phyloP scores from a whole-genome alignment of 2,797 vertebrate species.

The Halcyon badia region DNA sequence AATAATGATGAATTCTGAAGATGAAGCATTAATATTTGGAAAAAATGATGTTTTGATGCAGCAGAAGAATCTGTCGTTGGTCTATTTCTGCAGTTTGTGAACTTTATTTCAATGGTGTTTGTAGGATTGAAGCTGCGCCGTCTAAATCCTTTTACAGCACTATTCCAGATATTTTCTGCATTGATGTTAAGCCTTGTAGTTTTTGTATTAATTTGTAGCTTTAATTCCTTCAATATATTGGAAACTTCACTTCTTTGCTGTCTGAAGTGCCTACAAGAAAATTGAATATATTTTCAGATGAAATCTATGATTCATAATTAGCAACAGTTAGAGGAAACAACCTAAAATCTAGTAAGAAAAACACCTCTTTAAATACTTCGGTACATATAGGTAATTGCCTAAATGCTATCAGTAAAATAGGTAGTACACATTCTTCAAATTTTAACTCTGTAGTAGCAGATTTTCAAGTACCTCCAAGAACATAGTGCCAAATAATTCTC shows the following conservation, averaged over 20 bases:
- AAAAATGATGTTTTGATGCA: conserved; percentile 82
- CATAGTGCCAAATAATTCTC: neutral
- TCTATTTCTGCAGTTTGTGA: conserved; percentile 59
- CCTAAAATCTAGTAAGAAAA: neutral
- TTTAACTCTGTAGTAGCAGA: neutral
- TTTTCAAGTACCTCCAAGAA: neutral
- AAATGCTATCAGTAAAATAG: neutral
- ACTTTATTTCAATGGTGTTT: conserved; percentile 84
- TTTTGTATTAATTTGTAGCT: conserved; percentile 77
- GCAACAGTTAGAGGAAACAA: neutral
- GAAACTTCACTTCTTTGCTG: conserved; percentile 69
- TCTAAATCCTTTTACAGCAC: conserved; percentile 86
- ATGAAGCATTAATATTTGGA: conserved; percentile 86
- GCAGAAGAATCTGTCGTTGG: conserved; percentile 11
- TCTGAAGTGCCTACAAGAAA: conserved; percentile 76
- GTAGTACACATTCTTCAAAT: neutral
- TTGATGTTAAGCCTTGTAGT: conserved; percentile 76
- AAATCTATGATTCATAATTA: neutral
- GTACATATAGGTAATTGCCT: neutral
- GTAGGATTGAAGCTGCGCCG: conserved; percentile 85
- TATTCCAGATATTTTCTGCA: conserved; percentile 81
- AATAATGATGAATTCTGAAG: conserved; percentile 89
- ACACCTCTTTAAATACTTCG: neutral
- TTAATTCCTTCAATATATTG: conserved; percentile 80
- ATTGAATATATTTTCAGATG: neutral